Evolutionary conservation across 1,140 invertebrate species (phyloP).

Genomic region (Acromyrmex charruanus): DNA sequence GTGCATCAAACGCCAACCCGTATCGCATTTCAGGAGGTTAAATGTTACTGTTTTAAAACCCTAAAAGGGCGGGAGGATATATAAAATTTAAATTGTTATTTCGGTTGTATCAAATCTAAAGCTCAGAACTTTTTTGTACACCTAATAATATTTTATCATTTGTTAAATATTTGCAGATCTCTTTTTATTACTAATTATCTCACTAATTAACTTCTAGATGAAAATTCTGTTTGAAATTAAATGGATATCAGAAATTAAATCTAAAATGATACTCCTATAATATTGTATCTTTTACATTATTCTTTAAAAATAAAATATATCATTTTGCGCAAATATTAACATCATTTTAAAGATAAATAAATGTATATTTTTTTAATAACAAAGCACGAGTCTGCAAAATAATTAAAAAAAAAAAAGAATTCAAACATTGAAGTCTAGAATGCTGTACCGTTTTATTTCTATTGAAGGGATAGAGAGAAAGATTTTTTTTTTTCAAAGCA

Average conservation of each 20-base stretch:
- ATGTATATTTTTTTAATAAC: constrained; percentile 6
- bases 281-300: constrained; percentile 19
- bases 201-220: constrained; percentile 7
- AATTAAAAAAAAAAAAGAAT: background rate
- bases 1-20: too few species aligned
- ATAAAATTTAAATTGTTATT: too few species aligned
- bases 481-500: background rate
- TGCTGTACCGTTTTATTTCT: background rate
- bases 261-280: background rate
- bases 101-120: too few species aligned
- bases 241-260: constrained; percentile 17
- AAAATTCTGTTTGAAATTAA: constrained; percentile 11
- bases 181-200: background rate
- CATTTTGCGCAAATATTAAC: background rate
- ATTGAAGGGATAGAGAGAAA: background rate
- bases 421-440: background rate
- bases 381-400: background rate
- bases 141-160: background rate
- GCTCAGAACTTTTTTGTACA: too few species aligned
- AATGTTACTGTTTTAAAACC: too few species aligned
- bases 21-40: too few species aligned
- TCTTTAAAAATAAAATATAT: background rate
- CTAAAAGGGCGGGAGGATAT: too few species aligned
- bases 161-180: background rate
- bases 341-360: background rate